phyloP scores from a whole-genome alignment of 2,113 vertebrate species.

The Oostethus manadensis region DNA sequence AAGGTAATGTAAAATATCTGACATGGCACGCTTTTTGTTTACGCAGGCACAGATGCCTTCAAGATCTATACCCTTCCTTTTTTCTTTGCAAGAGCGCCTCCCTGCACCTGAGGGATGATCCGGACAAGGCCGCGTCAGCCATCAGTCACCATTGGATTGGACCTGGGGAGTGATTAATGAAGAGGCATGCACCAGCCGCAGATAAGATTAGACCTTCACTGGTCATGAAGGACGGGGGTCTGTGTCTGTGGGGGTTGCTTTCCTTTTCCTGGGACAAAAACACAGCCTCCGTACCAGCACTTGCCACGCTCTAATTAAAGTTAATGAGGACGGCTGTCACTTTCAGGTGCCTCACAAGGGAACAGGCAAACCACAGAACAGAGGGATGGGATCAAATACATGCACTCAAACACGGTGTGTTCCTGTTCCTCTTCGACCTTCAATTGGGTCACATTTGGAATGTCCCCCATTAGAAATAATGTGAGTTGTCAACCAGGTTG shows the following conservation, averaged over 20 bases:
- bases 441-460: not conserved
- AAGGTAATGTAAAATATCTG: not conserved
- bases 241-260: conserved; percentile 26
- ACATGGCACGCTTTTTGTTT: conserved; percentile 1
- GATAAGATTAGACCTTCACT: conserved; percentile 69
- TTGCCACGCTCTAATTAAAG: conserved; percentile 50
- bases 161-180: conserved; percentile 65
- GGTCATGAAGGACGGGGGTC: conserved; percentile 60
- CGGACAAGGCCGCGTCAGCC: conserved; percentile 55
- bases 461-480: too few species aligned
- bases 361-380: conserved; percentile 39
- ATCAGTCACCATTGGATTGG: conserved; percentile 61
- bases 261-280: conserved; percentile 30
- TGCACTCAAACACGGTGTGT: not conserved
- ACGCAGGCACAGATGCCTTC: not conserved
- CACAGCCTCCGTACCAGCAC: conserved; percentile 27
- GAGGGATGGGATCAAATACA: too few species aligned
- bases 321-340: conserved; percentile 46
- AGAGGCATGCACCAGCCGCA: conserved; percentile 52
- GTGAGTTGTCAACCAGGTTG: too few species aligned
- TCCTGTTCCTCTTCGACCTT: not conserved
- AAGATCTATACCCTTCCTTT: not conserved
- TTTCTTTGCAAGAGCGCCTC: not conserved
- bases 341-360: conserved; percentile 33
- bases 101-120: conserved; percentile 35